phyloP scores from a whole-genome alignment of 2,888 invertebrate genomes.

The Sepiola atlantica region DNA sequence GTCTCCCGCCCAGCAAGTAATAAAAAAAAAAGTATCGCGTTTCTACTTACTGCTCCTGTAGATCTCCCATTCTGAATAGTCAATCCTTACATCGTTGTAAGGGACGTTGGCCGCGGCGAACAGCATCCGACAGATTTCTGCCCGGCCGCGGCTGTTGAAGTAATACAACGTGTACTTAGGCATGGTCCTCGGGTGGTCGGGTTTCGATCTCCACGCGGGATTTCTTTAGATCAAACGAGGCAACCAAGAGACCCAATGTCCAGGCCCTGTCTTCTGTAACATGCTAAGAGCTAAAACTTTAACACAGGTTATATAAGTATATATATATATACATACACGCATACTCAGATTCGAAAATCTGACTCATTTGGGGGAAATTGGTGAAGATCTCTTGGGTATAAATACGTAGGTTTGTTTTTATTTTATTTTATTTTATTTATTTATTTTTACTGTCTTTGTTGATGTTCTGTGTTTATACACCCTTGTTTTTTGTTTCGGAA shows the following conservation, averaged over 20 bases:
- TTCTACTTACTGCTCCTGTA: neutral
- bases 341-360: neutral
- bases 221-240: too few relatives aligned
- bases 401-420: neutral
- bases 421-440: neutral
- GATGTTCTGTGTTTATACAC: neutral
- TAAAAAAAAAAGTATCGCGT: too few relatives aligned
- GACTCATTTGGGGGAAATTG: neutral
- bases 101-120: neutral
- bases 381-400: neutral
- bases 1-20: too few relatives aligned
- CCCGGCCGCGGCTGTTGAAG: neutral
- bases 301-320: neutral
- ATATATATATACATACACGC: neutral
- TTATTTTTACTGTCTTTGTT: neutral
- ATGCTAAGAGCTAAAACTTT: neutral
- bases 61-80: neutral
- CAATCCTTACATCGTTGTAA: neutral
- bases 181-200: neutral
- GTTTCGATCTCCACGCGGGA: too few relatives aligned
- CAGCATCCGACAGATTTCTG: neutral
- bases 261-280: neutral
- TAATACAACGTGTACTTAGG: neutral
- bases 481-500: neutral
- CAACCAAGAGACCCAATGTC: neutral